phyloP scores from a whole-genome alignment of 2,797 vertebrate genomes.

The Cuculus canorus region DNA sequence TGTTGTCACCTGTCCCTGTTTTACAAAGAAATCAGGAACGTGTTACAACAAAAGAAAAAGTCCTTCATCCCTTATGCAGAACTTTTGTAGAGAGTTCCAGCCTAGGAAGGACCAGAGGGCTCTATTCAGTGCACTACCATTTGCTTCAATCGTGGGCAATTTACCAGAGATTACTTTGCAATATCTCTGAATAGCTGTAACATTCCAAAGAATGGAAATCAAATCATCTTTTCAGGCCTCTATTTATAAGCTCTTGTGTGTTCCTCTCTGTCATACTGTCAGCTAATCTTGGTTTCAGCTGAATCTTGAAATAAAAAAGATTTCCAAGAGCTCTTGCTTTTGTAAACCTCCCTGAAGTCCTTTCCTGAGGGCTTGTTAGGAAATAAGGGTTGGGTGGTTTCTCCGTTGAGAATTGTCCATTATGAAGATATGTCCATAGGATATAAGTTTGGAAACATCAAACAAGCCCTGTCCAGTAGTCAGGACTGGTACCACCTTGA shows the following conservation, averaged over 20 bases:
- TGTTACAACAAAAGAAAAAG: background rate
- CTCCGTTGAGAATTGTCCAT: background rate
- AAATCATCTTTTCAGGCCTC: constrained; percentile 44
- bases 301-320: constrained; percentile 8
- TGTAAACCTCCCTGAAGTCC: background rate
- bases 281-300: constrained; percentile 7
- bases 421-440: background rate
- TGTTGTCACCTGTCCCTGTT: background rate
- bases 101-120: background rate
- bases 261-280: constrained; percentile 7
- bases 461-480: background rate
- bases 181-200: constrained; percentile 30
- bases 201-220: constrained; percentile 49
- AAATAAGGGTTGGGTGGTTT: background rate
- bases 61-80: background rate
- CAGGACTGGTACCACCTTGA: background rate
- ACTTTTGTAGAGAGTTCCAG: background rate
- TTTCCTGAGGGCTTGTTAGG: background rate
- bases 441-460: background rate
- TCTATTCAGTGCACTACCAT: constrained; percentile 6
- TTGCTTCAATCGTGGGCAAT: constrained; percentile 54
- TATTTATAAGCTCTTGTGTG: constrained; percentile 30
- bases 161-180: constrained; percentile 44
- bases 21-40: background rate
- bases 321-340: background rate